Percentiles rank a stretch among this genome's conserved stretches.
Evolutionary conservation across 2,888 invertebrate species (phyloP).

Genomic region (Phengaris alcon): DNA sequence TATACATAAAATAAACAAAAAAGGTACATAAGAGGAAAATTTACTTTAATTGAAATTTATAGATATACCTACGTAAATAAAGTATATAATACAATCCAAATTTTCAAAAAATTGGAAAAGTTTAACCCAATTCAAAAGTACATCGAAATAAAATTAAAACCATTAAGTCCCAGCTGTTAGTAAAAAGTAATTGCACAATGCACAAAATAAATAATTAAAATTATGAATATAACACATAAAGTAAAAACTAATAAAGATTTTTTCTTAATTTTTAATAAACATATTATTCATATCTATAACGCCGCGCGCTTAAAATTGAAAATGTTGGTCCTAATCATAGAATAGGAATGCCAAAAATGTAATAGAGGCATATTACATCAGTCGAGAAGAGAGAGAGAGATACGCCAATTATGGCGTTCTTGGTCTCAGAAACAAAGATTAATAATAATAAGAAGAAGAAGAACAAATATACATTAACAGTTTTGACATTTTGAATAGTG

Average conservation of each 20-base stretch:
- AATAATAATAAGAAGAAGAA: too few species aligned
- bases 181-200: not conserved
- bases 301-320: not conserved
- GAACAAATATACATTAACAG: too few species aligned
- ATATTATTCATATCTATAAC: not conserved
- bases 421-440: too few species aligned
- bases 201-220: not conserved
- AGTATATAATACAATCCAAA: not conserved
- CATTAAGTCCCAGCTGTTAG: not conserved
- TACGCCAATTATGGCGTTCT: too few species aligned
- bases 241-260: not conserved
- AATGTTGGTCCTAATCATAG: not conserved
- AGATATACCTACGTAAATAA: not conserved
- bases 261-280: not conserved
- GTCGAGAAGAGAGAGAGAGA: too few species aligned
- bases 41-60: not conserved
- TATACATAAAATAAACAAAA: conserved; percentile 35
- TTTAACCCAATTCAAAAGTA: not conserved
- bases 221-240: too few species aligned
- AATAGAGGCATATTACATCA: not conserved
- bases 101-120: not conserved
- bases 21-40: conserved; percentile 32
- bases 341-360: not conserved
- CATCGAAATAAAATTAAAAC: not conserved
- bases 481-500: too few species aligned